Conservation (phyloP, 2,113 vertebrate genomes). For the Podocnemis expansa region DNA sequence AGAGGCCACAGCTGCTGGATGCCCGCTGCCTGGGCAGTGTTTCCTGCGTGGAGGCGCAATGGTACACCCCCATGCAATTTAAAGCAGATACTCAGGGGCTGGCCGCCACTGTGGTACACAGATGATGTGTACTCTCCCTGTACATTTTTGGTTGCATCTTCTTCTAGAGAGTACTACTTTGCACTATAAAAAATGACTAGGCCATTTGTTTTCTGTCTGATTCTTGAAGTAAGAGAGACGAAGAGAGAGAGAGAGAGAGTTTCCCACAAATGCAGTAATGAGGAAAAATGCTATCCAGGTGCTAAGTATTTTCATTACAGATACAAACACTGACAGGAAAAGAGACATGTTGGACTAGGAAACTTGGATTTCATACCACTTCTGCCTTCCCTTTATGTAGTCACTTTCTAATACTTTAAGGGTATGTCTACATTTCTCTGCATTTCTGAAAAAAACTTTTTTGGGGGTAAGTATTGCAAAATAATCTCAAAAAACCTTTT, state of each 20-base stretch:
- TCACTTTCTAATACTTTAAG: constrained; percentile 35
- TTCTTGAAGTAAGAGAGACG: neutral
- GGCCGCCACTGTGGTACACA: neutral
- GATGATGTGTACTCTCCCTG: neutral
- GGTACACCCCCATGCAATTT: too few relatives aligned
- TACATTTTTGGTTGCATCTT: neutral
- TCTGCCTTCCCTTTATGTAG: neutral
- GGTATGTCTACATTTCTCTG: too few relatives aligned
- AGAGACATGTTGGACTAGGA: neutral
- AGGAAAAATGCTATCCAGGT: neutral
- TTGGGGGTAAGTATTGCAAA: too few relatives aligned
- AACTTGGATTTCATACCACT: neutral
- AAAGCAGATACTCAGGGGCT: too few relatives aligned
- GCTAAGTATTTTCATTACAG: neutral
- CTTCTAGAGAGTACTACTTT: neutral
- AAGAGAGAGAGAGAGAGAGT: neutral
- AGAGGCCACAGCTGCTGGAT: too few relatives aligned
- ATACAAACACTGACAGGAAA: neutral
- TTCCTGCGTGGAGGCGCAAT: too few relatives aligned
- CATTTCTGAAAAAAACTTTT: too few relatives aligned
- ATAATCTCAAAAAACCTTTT: too few relatives aligned
- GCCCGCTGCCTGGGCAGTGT: too few relatives aligned
- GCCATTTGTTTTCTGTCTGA: neutral
- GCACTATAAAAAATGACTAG: neutral
- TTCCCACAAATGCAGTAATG: neutral